These are phyloP conservation scores for Copidosoma aretas DNA, from an alignment of 2,888 invertebrate species.

Conservation along the genomic window DNA sequence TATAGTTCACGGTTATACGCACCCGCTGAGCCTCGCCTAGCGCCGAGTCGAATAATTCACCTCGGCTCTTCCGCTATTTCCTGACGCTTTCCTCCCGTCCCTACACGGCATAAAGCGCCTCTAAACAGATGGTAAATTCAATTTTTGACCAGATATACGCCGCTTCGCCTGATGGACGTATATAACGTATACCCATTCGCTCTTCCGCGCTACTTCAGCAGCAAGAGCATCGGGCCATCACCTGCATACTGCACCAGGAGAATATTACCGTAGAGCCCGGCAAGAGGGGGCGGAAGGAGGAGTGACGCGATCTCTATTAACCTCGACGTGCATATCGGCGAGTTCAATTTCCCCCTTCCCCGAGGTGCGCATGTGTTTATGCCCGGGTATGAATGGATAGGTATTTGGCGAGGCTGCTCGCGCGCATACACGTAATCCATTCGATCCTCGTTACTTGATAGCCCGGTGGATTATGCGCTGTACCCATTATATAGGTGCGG, in stretches of 20 bases:
- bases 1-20: too few relatives aligned
- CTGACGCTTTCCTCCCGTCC: not conserved
- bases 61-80: not conserved
- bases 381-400: slow-evolving; percentile 23
- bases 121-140: slow-evolving; percentile 26
- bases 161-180: slow-evolving; percentile 1
- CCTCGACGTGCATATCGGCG: slow-evolving; percentile 43
- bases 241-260: too few relatives aligned
- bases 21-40: too few relatives aligned
- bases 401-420: slow-evolving; percentile 42
- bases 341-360: slow-evolving; percentile 48
- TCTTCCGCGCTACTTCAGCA: slow-evolving; percentile 27
- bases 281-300: slow-evolving; percentile 35
- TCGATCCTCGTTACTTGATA: slow-evolving; percentile 48
- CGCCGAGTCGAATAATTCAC: not conserved
- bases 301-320: slow-evolving; percentile 58
- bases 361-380: slow-evolving; percentile 19
- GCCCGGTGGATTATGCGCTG: not conserved
- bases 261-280: too few relatives aligned
- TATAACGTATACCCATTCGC: slow-evolving; percentile 25
- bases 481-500: too few relatives aligned
- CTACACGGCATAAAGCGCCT: not conserved
- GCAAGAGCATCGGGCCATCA: slow-evolving; percentile 6
- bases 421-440: slow-evolving; percentile 49
- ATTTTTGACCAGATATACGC: slow-evolving; percentile 26